phyloP scores from a whole-genome alignment of 2,113 vertebrate species.

The Aphelocoma coerulescens region DNA sequence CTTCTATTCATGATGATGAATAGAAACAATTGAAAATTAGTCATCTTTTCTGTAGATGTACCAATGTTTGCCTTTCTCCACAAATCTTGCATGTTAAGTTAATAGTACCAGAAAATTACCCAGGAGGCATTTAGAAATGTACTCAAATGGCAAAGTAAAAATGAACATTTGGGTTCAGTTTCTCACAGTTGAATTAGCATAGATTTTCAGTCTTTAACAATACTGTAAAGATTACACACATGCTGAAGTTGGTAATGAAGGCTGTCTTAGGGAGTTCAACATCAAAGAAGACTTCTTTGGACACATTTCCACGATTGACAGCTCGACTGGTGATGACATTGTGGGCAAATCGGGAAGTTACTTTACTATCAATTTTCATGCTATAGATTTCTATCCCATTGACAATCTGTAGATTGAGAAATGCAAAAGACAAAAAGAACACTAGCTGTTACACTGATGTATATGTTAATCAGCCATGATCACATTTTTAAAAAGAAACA shows the following conservation, averaged over 20 bases:
- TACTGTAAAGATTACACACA: constrained; percentile 74
- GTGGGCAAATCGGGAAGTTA: constrained; percentile 87
- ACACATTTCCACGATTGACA: constrained; percentile 75
- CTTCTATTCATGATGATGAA: background rate
- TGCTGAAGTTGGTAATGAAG: constrained; percentile 92
- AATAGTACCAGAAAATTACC: background rate
- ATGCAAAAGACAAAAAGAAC: background rate
- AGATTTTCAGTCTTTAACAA: background rate
- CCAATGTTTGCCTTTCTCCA: background rate
- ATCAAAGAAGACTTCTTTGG: constrained; percentile 85
- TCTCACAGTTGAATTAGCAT: background rate
- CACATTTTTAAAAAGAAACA: background rate
- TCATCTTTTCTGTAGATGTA: background rate
- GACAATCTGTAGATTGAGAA: constrained; percentile 55
- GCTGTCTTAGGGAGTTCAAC: constrained; percentile 92
- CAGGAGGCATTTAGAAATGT: background rate
- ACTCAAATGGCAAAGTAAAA: background rate
- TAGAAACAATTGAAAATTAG: background rate
- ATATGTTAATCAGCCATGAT: background rate
- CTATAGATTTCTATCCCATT: constrained; percentile 81
- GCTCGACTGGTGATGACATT: constrained; percentile 88
- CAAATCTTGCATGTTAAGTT: background rate
- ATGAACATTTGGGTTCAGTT: background rate
- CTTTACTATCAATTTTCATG: constrained; percentile 86
- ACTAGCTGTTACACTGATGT: background rate